Base-by-base conservation (phyloP, 2,888 invertebrate genomes). In the Phasia obesa region DNA sequence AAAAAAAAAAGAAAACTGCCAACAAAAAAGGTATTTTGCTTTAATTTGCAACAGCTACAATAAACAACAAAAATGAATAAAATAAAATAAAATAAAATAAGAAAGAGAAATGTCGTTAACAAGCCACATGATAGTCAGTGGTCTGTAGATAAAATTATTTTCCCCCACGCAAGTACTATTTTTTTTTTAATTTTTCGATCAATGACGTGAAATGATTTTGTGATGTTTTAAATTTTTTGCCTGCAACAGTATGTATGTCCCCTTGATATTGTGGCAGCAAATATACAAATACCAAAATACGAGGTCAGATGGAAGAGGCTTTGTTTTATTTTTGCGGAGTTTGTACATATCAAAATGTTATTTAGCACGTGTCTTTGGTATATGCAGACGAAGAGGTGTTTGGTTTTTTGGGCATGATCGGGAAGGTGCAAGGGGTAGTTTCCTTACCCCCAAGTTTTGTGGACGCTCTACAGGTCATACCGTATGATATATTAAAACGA, bases 131-230 rank as follows among this genome's bases (percentile, higher is more conserved):
- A 19, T 70, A 13, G 57, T 31, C 44, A 27, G 13, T 11, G 25
- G n/a, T 17, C 49, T 35, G 23, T 70, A 57, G 47, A 21, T 57
- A n/a, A 51, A 31, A 13, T 44, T 70, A 17, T 19, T 21, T 17
- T 17, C 9, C 7, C 13, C 13, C 47, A 57, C 17, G 2, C 38
- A n/a, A 62, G n/a, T 17, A 19, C 44, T 44, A 25, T 23, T 44
- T 59, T 19, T 21, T 23, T 31, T 27, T 65, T 21, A 55, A 51
- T 70, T 21, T 57, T 78, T 25, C 81, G 79, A 85, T 81, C 84
- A 80, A 80, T 85, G 85, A 85, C 84, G 81, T 75, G 84, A 59
- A 79, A 59, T 85, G 81, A 84, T 75, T 84, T 69, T 27, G 74
- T 70, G 27, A 21, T 55, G 31, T 49, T 57, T 42, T n/a, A n/a